Conservation (phyloP, 2,888 invertebrate genomes). For the Athalia circularis region DNA sequence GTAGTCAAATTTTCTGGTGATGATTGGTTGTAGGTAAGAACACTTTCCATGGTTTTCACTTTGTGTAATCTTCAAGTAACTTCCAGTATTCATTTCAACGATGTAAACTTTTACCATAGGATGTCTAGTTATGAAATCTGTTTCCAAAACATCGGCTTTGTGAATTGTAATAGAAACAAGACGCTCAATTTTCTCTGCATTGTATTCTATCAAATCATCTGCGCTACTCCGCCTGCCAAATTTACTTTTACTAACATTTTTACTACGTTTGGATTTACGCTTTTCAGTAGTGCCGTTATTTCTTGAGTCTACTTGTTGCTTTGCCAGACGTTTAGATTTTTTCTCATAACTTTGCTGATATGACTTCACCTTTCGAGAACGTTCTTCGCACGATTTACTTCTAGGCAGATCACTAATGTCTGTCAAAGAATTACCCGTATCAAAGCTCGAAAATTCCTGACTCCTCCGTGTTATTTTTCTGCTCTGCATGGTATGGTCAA, state of each 20-base stretch:
- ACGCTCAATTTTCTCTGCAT: constrained; percentile 53
- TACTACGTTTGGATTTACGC: constrained; percentile 37
- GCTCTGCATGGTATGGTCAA: neutral
- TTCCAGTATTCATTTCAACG: constrained; percentile 77
- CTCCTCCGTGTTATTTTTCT: neutral
- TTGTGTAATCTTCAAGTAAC: constrained; percentile 73
- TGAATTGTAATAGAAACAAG: constrained; percentile 77
- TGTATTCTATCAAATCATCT: constrained; percentile 35
- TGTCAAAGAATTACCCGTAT: constrained; percentile 42
- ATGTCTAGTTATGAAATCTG: constrained; percentile 78
- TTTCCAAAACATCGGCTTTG: constrained; percentile 77
- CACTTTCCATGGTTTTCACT: constrained; percentile 58
- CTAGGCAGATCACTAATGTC: constrained; percentile 18
- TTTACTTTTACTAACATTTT: constrained; percentile 11
- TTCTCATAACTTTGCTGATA: neutral
- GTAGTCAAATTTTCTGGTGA: constrained; percentile 79
- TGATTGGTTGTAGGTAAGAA: constrained; percentile 77
- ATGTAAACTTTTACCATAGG: constrained; percentile 81
- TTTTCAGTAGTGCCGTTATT: neutral
- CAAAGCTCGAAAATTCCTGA: constrained; percentile 17
- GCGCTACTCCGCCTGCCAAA: constrained; percentile 50
- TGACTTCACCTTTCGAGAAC: neutral
- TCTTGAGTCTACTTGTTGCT: neutral
- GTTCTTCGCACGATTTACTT: constrained; percentile 10
- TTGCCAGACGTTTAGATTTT: neutral